Conservation (phyloP, 2,113 vertebrate species). For the Ochotona curzoniae region DNA sequence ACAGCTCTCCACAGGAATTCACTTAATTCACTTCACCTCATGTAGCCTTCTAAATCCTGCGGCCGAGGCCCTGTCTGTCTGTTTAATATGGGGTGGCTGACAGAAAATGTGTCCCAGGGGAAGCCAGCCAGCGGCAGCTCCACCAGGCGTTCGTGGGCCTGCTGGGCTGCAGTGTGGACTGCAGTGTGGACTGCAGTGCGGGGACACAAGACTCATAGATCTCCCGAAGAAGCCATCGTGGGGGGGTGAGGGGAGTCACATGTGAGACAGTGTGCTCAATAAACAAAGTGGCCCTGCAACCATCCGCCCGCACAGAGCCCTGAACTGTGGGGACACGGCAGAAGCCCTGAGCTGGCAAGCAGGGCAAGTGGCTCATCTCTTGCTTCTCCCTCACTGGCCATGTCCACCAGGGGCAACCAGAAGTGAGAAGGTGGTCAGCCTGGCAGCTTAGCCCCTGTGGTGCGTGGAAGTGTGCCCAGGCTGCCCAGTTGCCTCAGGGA, state of each 20-base stretch:
- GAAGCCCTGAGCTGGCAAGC: neutral
- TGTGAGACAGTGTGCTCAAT: neutral
- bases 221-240: neutral
- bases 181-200: neutral
- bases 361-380: neutral
- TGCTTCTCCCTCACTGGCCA: neutral
- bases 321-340: neutral
- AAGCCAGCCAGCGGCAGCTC: neutral
- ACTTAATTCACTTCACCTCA: conserved; percentile 38
- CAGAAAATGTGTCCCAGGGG: conserved; percentile 35
- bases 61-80: neutral
- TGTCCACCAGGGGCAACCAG: fast-evolving
- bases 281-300: neutral
- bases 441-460: neutral
- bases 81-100: neutral
- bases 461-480: neutral
- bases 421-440: neutral
- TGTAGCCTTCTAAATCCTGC: conserved; percentile 14
- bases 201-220: conserved; percentile 29
- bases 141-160: neutral
- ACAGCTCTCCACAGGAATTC: conserved; percentile 65
- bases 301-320: neutral
- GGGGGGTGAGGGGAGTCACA: neutral
- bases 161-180: neutral
- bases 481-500: neutral